phyloP scores from a whole-genome alignment of 2,113 vertebrate species.

The Calyptommatus sinebrachiatus region DNA sequence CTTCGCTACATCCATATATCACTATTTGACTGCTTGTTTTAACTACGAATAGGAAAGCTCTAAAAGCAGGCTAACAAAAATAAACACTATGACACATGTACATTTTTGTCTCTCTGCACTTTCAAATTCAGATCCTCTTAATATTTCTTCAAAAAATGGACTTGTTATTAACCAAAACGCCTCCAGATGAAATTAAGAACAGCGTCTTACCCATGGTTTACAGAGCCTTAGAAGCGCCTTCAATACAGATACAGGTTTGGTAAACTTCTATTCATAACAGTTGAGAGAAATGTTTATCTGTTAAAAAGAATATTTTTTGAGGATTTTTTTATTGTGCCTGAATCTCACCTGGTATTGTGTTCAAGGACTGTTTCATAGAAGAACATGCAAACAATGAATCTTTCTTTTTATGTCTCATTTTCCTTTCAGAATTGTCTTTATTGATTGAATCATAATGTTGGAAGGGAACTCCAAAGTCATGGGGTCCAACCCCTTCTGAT shows the following conservation, averaged over 20 bases:
- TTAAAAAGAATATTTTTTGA: not conserved
- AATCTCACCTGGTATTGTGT: not conserved
- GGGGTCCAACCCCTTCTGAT: too few relatives aligned
- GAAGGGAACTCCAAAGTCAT: too few relatives aligned
- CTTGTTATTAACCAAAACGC: slow-evolving; percentile 94
- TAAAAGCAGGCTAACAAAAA: slow-evolving; percentile 3
- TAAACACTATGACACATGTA: slow-evolving; percentile 35
- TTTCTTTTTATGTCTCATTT: not conserved
- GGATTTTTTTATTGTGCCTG: not conserved
- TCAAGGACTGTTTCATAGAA: not conserved
- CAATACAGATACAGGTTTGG: slow-evolving; percentile 96
- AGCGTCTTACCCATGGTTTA: slow-evolving; percentile 95
- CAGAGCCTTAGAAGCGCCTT: slow-evolving; percentile 94
- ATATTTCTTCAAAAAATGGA: slow-evolving; percentile 99
- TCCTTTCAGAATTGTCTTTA: not conserved
- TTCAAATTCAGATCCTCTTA: slow-evolving; percentile 83
- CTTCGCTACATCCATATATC: slow-evolving; percentile 53
- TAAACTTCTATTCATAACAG: not conserved
- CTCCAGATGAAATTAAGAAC: slow-evolving; percentile 94
- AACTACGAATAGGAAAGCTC: slow-evolving; percentile 23
- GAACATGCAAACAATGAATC: not conserved
- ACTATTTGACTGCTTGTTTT: slow-evolving; percentile 29
- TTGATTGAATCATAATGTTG: not conserved
- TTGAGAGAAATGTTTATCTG: too few relatives aligned
- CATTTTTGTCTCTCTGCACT: slow-evolving; percentile 6